Percentiles rank a stretch among this genome's conserved stretches.
phyloP scores from a whole-genome alignment of 2,797 vertebrate species.

The Astyanax mexicanus region DNA sequence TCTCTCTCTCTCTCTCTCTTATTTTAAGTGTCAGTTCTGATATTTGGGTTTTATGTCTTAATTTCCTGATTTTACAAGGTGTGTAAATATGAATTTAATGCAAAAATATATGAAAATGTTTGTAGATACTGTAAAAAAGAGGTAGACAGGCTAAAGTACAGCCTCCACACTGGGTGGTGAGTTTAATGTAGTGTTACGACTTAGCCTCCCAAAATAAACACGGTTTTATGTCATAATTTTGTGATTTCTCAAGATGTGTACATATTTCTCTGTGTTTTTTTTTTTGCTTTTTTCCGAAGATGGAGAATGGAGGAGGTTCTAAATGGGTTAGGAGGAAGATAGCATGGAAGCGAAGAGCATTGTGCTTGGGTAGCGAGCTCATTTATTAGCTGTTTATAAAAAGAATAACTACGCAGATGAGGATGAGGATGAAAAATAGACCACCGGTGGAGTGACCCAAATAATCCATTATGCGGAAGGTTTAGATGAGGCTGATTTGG shows the following conservation, averaged over 20 bases:
- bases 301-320: constrained; percentile 35
- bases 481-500: constrained; percentile 5
- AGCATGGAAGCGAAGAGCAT: constrained; percentile 60
- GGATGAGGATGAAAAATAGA: constrained; percentile 74
- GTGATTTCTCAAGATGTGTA: neutral
- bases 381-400: constrained; percentile 76
- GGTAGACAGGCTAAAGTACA: no score
- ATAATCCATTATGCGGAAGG: constrained; percentile 72
- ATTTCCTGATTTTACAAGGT: neutral
- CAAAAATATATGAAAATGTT: no score
- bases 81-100: constrained; percentile 4
- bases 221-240: constrained; percentile 17
- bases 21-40: constrained; percentile 4
- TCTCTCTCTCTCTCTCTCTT: neutral
- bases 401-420: constrained; percentile 71
- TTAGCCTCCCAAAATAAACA: no score
- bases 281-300: neutral
- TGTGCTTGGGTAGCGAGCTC: constrained; percentile 63
- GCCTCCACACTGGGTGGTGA: no score
- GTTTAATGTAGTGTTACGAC: no score
- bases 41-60: constrained; percentile 16
- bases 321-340: constrained; percentile 73
- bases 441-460: constrained; percentile 72
- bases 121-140: no score
- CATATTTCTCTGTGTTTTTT: constrained; percentile 2